Base-by-base conservation (phyloP, 1,140 invertebrate species). In the Drosophila equinoxialis region DNA sequence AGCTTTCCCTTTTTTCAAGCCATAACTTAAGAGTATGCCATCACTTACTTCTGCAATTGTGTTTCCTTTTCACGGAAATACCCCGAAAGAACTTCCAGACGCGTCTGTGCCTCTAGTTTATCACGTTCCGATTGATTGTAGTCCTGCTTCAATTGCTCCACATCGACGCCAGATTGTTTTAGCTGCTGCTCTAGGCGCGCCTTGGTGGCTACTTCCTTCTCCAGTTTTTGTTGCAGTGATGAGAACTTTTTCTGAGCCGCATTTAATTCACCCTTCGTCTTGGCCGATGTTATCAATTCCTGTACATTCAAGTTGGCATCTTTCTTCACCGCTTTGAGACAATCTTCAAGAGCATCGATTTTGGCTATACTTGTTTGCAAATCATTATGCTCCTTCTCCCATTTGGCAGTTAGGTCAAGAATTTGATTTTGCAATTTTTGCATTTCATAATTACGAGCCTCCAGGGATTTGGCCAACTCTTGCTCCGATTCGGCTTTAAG, bases 31-130 rank as follows among this genome's bases (percentile, higher is more conserved):
- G 0, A 26, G 3, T 26, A 4, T 26, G 3, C 3, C 23, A 26
- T 33, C 17, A 67, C 39, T 3, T 93, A 96, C 96, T 96, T 97
- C 91, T 97, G 95, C 26, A 97, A 92, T 91, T 97, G 95, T 17
- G 95, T 94, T 93, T 98, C 97, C 85, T 97, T 96, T 73, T 98
- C 96, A 85, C 97, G 96, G 92, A 98, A 98, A 90, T 97, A 98
- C 81, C 95, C 96, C 0, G 96, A 95, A 37, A 98, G 92, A 6
- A 98, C 97, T 91, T 97, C 95, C 0, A 98, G 93, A 79, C 96
- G 95, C 0, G 96, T 97, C 80, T 96, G 94, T 1, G 96, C 95
- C 90, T 98, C 96, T 14, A 95, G 93, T 74, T 96, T 96, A 71
- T 96, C 96, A 76, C 96, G 95, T 78, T 96, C 96, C 1, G 95